phyloP scores from a whole-genome alignment of 2,797 vertebrate species.

The Gallinago stenura region DNA sequence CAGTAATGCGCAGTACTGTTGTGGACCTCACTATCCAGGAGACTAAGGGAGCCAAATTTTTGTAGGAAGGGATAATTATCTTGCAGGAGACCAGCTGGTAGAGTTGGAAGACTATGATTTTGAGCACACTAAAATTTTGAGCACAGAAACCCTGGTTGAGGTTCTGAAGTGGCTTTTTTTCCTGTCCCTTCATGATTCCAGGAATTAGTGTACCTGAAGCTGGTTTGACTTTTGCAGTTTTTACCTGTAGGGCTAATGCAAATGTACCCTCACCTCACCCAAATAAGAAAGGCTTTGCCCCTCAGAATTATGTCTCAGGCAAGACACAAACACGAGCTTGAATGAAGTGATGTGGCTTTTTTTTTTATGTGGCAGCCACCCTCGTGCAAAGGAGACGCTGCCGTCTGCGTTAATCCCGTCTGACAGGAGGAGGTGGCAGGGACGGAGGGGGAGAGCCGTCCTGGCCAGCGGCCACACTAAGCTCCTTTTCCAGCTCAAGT shows the following conservation, averaged over 20 bases:
- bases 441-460: fast-evolving
- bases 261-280: neutral
- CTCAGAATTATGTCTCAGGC: neutral
- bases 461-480: neutral
- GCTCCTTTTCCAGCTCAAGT: neutral
- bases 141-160: neutral
- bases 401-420: neutral
- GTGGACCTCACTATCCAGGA: neutral
- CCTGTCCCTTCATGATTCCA: neutral
- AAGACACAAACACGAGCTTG: neutral
- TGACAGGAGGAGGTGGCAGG: neutral
- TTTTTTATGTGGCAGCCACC: neutral
- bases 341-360: neutral
- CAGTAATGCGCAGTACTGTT: neutral
- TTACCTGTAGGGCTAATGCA: neutral
- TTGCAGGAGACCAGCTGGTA: neutral
- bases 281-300: neutral
- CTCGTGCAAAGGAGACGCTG: fast-evolving
- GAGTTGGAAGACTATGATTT: neutral
- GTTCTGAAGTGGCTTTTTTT: neutral
- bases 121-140: neutral
- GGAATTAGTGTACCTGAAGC: neutral
- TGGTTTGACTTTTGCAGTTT: neutral
- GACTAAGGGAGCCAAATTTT: neutral
- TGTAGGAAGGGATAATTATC: neutral